Base-by-base conservation (phyloP, 2,888 invertebrate species). In the Cephus sareptanus region DNA sequence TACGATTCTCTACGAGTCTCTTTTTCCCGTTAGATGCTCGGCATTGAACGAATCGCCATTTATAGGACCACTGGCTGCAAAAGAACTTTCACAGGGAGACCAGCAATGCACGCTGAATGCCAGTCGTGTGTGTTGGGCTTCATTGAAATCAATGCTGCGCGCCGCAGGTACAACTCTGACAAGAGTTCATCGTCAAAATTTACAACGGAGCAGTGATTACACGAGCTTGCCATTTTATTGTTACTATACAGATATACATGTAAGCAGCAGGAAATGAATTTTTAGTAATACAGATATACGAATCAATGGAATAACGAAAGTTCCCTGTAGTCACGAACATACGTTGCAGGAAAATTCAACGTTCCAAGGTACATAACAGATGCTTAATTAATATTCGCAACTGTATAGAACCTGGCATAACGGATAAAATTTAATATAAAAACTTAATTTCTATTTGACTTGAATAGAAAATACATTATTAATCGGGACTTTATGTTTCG, bases 31-130 rank as follows among this genome's bases (percentile, higher is more conserved):
- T 34, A n/a, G 75, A 34, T 70, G 56, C n/a, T 23, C 71, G 71
- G 13, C 69, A 76, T 69, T 74, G 77, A 77, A 40, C 56, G 74
- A 33, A n/a, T 40, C 75, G 76, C 37, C 31, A 73, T 78, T 78
- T 78, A 35, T 78, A 56, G 34, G 76, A 76, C 74, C 68, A 23
- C 56, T 56, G 75, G 68, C 75, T 35, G 73, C 15, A 33, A 79
- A 76, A 79, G 68, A 75, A 75, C 35, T n/a, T 74, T 74, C 56
- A 34, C 74, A 15, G 71, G 23, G 37, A 34, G 76, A 31, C n/a
- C 40, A 68, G 34, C 73, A 35, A 73, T 34, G 31, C 35, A 34
- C 35, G 23, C 30, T 74, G n/a, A 74, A 74, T 35, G 30, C 35
- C 34, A 30, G 35, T 23, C 35, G 34, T 6, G 35, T 34, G 35